A percentile compares a stretch with the other conserved stretches of the same genome.
These are phyloP conservation scores for Monopterus albus DNA, from an alignment of 2,113 vertebrate genomes.

Conservation along the genomic window DNA sequence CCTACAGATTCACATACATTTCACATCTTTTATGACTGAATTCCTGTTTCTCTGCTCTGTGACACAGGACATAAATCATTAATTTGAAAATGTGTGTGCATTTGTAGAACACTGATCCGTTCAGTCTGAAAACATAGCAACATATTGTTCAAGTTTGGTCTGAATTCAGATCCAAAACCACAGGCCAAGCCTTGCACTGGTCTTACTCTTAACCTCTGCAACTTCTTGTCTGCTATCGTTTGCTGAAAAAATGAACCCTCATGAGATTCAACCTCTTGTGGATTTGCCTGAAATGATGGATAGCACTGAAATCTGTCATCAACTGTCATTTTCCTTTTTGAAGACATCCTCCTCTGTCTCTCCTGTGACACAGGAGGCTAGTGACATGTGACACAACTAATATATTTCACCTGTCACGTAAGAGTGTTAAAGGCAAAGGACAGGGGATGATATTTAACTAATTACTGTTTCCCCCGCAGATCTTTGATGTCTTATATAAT, in stretches of 20 bases:
- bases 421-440: slow-evolving; percentile 8
- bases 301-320: slow-evolving; percentile 57
- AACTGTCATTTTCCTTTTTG: slow-evolving; percentile 44
- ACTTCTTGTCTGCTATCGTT: slow-evolving; percentile 28
- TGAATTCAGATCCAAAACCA: background rate
- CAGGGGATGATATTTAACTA: slow-evolving; percentile 23
- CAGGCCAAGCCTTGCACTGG: background rate
- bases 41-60: background rate
- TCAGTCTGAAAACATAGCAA: too few species aligned
- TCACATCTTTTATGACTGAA: background rate
- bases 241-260: slow-evolving; percentile 29
- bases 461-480: slow-evolving; percentile 11
- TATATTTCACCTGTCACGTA: slow-evolving; percentile 31
- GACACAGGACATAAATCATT: background rate
- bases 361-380: slow-evolving; percentile 24
- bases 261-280: slow-evolving; percentile 23
- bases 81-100: background rate
- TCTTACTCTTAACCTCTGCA: background rate
- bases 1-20: background rate
- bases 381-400: slow-evolving; percentile 40
- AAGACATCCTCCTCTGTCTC: slow-evolving; percentile 27
- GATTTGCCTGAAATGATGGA: slow-evolving; percentile 55
- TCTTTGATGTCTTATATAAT: too few species aligned
- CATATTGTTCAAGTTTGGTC: background rate
- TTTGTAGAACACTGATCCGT: too few species aligned